These are phyloP conservation scores for Agriopis aurantiaria DNA, from an alignment of 2,888 invertebrate species.

Conservation along the genomic window DNA sequence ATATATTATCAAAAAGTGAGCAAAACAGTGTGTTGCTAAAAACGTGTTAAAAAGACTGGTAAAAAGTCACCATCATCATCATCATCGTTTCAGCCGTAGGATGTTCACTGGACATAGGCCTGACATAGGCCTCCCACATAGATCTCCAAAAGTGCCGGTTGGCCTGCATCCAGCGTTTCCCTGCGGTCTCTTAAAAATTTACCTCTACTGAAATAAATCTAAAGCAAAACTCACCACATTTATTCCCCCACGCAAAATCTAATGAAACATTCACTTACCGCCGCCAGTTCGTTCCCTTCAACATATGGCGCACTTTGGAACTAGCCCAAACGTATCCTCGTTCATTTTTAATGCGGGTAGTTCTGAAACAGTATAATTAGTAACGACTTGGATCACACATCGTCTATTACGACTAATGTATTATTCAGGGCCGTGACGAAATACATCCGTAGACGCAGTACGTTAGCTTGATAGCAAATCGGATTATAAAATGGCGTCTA, in stretches of 20 bases:
- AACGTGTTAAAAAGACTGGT: no score
- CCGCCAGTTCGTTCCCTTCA: not conserved
- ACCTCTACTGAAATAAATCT: not conserved
- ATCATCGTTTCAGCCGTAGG: no score
- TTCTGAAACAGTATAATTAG: constrained; percentile 33
- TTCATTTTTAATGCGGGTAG: constrained; percentile 33
- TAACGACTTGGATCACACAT: constrained; percentile 36
- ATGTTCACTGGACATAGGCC: no score
- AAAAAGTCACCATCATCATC: no score
- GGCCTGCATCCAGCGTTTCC: no score
- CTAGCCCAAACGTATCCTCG: constrained; percentile 18
- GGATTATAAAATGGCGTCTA: not conserved
- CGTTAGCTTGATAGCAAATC: not conserved
- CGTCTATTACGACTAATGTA: constrained; percentile 32
- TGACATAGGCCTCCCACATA: no score
- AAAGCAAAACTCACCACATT: not conserved
- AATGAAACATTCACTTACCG: constrained; percentile 15
- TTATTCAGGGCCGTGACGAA: constrained; percentile 20
- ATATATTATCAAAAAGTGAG: no score
- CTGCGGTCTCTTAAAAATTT: no score
- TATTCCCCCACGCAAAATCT: not conserved
- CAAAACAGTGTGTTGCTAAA: no score
- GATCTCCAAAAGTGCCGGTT: no score
- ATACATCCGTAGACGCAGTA: constrained; percentile 12
- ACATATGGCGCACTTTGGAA: not conserved